phyloP scores from a whole-genome alignment of 2,888 invertebrate species.

The Acanthacorydalis orientalis region DNA sequence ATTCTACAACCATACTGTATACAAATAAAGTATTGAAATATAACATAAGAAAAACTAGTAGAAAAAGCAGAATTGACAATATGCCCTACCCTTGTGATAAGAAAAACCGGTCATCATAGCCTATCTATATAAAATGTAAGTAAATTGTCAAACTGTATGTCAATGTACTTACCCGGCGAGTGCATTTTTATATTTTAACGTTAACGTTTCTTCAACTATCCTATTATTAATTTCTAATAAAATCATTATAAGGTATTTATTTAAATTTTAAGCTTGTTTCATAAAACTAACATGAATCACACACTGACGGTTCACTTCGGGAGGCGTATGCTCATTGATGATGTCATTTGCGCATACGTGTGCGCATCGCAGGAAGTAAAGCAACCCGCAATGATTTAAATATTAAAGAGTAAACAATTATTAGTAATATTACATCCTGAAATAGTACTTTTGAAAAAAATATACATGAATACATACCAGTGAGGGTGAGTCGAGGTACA shows the following conservation, averaged over 20 bases:
- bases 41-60: slow-evolving; percentile 9
- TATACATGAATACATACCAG: too few species aligned
- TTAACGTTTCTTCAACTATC: slow-evolving; percentile 93
- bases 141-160: neutral
- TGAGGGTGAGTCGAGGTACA: too few species aligned
- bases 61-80: slow-evolving; percentile 12
- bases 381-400: too few species aligned
- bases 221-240: slow-evolving; percentile 98
- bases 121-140: slow-evolving; percentile 8
- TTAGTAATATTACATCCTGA: too few species aligned
- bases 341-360: slow-evolving; percentile 5
- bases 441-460: too few species aligned
- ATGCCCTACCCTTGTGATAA: slow-evolving; percentile 34
- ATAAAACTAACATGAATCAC: slow-evolving; percentile 10
- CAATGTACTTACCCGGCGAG: slow-evolving; percentile 71
- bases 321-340: slow-evolving; percentile 14
- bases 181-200: slow-evolving; percentile 91
- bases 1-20: too few species aligned
- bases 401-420: too few species aligned
- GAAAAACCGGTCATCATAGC: slow-evolving; percentile 32
- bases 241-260: slow-evolving; percentile 51
- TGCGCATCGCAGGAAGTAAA: too few species aligned
- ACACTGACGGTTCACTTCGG: slow-evolving; percentile 13
- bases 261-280: slow-evolving; percentile 7
- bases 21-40: slow-evolving; percentile 6